A percentile compares a stretch with the other conserved stretches of the same genome.
phyloP scores from a whole-genome alignment of 2,113 vertebrate genomes.

The Rhinichthys klamathensis region DNA sequence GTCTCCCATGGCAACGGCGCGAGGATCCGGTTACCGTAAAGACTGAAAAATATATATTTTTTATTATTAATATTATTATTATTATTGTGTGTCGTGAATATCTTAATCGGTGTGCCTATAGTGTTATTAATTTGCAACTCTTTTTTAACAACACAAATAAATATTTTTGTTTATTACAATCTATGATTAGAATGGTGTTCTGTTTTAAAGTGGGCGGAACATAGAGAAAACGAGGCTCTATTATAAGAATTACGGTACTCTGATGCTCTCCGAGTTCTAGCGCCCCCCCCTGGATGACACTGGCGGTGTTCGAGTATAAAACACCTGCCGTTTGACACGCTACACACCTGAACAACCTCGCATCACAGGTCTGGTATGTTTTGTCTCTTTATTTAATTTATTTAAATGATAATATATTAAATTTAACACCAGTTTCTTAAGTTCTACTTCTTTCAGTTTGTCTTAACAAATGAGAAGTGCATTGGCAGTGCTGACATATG shows the following conservation, averaged over 20 bases:
- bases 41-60: not conserved
- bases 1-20: constrained; percentile 55
- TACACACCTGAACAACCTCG: not conserved
- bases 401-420: not conserved
- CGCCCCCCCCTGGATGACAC: constrained; percentile 22
- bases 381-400: not conserved
- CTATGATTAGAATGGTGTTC: too few species aligned
- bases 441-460: not conserved
- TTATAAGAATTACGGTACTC: constrained; percentile 10
- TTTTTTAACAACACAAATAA: too few species aligned
- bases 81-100: too few species aligned
- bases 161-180: not conserved
- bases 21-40: constrained; percentile 46
- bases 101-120: not conserved
- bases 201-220: not conserved
- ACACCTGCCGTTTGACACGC: not conserved
- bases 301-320: not conserved
- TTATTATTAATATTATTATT: too few species aligned
- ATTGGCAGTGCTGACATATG: not conserved
- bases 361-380: not conserved
- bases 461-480: not conserved
- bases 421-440: not conserved
- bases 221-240: not conserved
- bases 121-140: not conserved
- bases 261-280: not conserved